Evolutionary conservation across 2,113 vertebrate genomes (phyloP).

Genomic region (Albula goreensis): DNA sequence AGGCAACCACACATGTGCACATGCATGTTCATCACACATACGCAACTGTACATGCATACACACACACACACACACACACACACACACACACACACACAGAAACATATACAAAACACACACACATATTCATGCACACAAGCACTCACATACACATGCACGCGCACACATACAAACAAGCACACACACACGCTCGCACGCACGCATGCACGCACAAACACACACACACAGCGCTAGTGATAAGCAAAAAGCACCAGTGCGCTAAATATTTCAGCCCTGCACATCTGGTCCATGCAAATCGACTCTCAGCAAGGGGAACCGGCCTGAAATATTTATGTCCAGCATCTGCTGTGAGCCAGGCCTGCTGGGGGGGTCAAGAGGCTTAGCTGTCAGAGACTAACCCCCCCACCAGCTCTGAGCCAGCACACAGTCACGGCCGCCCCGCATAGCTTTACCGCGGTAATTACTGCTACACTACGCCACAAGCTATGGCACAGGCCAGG

Average conservation of each 20-base stretch:
- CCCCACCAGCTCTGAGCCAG: constrained; percentile 34
- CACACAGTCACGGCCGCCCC: constrained; percentile 18
- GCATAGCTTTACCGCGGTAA: constrained; percentile 44
- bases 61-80: constrained; percentile 32
- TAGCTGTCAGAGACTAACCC: neutral
- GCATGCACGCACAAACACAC: constrained; percentile 18
- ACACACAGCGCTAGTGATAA: constrained; percentile 35
- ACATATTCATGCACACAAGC: constrained; percentile 19
- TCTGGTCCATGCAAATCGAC: constrained; percentile 77
- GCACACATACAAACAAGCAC: constrained; percentile 27
- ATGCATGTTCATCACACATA: too few species aligned
- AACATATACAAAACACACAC: too few species aligned
- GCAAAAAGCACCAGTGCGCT: constrained; percentile 62
- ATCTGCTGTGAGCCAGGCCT: constrained; percentile 63
- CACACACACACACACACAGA: constrained; percentile 6
- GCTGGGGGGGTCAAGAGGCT: constrained; percentile 29
- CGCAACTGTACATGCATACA: neutral
- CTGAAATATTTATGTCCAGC: constrained; percentile 77
- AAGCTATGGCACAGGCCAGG: constrained; percentile 19
- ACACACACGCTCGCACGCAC: neutral
- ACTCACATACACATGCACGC: constrained; percentile 54
- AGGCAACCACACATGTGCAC: constrained; percentile 4
- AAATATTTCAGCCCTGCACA: constrained; percentile 78
- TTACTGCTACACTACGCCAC: constrained; percentile 39
- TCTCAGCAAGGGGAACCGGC: constrained; percentile 61